These are phyloP conservation scores for Rhysida immarginata DNA, from an alignment of 1,140 invertebrate species.

Conservation along the genomic window DNA sequence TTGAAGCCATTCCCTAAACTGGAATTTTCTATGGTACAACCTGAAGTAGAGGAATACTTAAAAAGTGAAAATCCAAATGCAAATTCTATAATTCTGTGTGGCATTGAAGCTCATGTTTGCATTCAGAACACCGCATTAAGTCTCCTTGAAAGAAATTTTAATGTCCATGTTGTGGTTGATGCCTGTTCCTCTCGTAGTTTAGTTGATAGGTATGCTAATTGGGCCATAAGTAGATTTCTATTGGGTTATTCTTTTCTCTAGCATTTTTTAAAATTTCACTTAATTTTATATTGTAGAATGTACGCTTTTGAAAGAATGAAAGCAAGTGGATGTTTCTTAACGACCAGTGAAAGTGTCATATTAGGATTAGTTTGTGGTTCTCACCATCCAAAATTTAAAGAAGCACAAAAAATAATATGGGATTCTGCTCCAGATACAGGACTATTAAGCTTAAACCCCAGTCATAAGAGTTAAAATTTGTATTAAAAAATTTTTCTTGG, in stretches of 20 bases:
- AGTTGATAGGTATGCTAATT: conserved; percentile 37
- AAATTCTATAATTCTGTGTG: conserved; percentile 43
- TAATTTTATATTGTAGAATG: conserved; percentile 20
- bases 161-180: conserved; percentile 49
- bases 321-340: conserved; percentile 42
- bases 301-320: conserved; percentile 40
- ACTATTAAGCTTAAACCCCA: too few relatives aligned
- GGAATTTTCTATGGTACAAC: conserved; percentile 43
- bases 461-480: too few relatives aligned
- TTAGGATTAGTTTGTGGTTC: conserved; percentile 39
- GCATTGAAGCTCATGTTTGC: conserved; percentile 51
- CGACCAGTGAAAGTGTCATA: conserved; percentile 45
- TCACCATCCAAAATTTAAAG: conserved; percentile 43
- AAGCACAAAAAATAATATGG: conserved; percentile 41
- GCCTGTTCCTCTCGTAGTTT: conserved; percentile 41
- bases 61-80: conserved; percentile 20
- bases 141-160: conserved; percentile 36
- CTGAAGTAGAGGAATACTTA: conserved; percentile 32
- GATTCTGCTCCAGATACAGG: conserved; percentile 40
- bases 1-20: conserved; percentile 39
- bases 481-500: too few relatives aligned
- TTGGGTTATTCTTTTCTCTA: not conserved
- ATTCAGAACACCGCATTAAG: conserved; percentile 43
- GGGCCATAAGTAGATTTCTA: too few relatives aligned
- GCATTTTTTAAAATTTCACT: not conserved